Evolutionary conservation across 2,797 vertebrate genomes (phyloP).

Genomic region (Rhinatrema bivittatum): DNA sequence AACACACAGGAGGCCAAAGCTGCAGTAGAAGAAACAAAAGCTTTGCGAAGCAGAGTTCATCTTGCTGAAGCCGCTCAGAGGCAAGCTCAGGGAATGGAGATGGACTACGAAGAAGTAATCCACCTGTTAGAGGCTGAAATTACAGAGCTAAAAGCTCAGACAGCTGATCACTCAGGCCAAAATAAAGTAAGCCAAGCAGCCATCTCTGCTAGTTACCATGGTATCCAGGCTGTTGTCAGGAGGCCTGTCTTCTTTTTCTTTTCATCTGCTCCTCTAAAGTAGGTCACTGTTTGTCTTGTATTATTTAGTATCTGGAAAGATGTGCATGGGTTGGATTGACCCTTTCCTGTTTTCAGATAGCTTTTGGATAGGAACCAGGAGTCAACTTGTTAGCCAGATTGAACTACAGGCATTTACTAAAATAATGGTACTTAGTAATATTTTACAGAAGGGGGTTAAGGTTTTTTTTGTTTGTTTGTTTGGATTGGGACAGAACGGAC

Average conservation of each 20-base stretch:
- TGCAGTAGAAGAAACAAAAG: conserved; percentile 67
- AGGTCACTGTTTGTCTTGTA: conserved; percentile 93
- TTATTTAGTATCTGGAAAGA: conserved; percentile 81
- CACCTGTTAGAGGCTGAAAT: conserved; percentile 84
- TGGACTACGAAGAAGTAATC: conserved; percentile 94
- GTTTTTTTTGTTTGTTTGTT: too few species aligned
- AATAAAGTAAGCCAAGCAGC: conserved; percentile 68
- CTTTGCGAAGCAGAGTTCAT: conserved; percentile 69
- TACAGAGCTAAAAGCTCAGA: conserved; percentile 77
- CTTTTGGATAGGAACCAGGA: conserved; percentile 23
- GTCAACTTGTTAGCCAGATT: too few species aligned
- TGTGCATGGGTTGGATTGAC: conserved; percentile 38
- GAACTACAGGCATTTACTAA: too few species aligned
- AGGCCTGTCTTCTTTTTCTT: conserved; percentile 65
- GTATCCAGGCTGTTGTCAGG: conserved; percentile 52
- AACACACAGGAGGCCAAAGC: conserved; percentile 70
- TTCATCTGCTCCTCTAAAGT: conserved; percentile 81
- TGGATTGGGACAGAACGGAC: too few species aligned
- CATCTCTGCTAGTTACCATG: conserved; percentile 52
- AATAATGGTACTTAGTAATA: too few species aligned
- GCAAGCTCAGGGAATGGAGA: conserved; percentile 81
- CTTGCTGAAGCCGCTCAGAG: conserved; percentile 78
- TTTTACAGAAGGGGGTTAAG: too few species aligned
- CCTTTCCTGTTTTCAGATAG: conserved; percentile 32
- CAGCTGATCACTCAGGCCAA: conserved; percentile 54